Conservation (phyloP, 2,888 invertebrate genomes). For the Drosophila seclusa region DNA sequence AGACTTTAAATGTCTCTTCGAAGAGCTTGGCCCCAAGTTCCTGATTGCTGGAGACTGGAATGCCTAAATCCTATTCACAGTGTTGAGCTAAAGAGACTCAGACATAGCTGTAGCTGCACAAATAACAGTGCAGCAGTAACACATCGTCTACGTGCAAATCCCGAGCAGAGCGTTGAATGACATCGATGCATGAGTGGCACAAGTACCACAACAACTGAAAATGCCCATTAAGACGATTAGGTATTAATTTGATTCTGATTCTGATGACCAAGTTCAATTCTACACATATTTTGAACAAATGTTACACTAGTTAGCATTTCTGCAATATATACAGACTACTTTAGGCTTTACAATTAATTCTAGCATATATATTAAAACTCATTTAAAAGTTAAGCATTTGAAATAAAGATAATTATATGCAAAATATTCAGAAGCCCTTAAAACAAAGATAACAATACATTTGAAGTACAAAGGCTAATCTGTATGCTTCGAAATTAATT, state of each 20-base stretch:
- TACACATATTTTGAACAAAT: not conserved
- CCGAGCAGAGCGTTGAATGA: conserved; percentile 19
- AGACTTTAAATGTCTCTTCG: too few relatives aligned
- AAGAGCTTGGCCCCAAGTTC: too few relatives aligned
- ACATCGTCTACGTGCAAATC: conserved; percentile 3
- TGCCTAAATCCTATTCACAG: conserved; percentile 28
- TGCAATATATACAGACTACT: not conserved
- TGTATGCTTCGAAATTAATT: conserved; percentile 70
- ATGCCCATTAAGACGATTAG: not conserved
- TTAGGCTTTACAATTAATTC: not conserved
- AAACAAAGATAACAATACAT: not conserved
- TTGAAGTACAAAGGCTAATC: conserved; percentile 15
- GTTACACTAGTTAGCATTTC: not conserved
- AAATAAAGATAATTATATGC: not conserved
- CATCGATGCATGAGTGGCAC: conserved; percentile 6
- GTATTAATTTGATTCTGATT: not conserved
- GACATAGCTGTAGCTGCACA: not conserved
- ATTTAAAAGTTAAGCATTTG: not conserved
- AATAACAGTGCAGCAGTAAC: not conserved
- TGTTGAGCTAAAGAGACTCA: conserved; percentile 29
- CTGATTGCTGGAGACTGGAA: too few relatives aligned
- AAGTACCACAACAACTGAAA: not conserved
- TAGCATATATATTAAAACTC: not conserved
- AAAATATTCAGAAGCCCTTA: not conserved
- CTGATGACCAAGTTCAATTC: not conserved